Evolutionary conservation across 2,888 invertebrate genomes (phyloP).

Genomic region (Smittia aterrima): DNA sequence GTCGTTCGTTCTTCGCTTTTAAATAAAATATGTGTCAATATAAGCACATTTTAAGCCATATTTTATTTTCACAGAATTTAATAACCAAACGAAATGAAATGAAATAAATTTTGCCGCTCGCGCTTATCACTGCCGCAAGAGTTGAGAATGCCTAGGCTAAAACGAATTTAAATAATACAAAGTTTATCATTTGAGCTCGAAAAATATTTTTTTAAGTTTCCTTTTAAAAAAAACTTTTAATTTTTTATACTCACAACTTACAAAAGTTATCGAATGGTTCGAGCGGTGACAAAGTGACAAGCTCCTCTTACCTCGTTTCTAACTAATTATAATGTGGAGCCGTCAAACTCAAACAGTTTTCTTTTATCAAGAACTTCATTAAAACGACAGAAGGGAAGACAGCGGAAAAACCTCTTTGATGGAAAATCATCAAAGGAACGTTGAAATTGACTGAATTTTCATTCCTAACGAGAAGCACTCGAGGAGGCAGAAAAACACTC

Average conservation of each 20-base stretch:
- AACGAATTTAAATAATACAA: slow-evolving; percentile 25
- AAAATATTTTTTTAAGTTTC: neutral
- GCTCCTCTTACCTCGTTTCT: too few species aligned
- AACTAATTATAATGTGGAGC: neutral
- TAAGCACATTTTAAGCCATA: neutral
- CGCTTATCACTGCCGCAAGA: neutral
- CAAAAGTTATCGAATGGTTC: too few species aligned
- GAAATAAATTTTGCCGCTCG: slow-evolving; percentile 9
- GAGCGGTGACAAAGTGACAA: too few species aligned
- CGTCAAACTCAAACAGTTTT: neutral
- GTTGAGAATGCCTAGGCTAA: slow-evolving; percentile 4
- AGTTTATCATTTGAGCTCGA: neutral
- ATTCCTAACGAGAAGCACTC: slow-evolving; percentile 24
- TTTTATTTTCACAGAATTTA: slow-evolving; percentile 21
- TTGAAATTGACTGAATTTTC: slow-evolving; percentile 41
- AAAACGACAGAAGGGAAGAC: slow-evolving; percentile 21
- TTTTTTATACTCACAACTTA: too few species aligned
- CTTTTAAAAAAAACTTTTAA: neutral
- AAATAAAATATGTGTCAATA: slow-evolving; percentile 27
- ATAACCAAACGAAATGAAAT: neutral
- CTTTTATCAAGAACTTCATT: slow-evolving; percentile 35
- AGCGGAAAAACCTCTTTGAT: slow-evolving; percentile 34
- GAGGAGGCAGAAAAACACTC: slow-evolving; percentile 14
- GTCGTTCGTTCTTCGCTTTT: neutral
- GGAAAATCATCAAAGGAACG: slow-evolving; percentile 40